Base-by-base conservation (phyloP, 2,113 vertebrate species). In the Mesembrinibis cayennensis region DNA sequence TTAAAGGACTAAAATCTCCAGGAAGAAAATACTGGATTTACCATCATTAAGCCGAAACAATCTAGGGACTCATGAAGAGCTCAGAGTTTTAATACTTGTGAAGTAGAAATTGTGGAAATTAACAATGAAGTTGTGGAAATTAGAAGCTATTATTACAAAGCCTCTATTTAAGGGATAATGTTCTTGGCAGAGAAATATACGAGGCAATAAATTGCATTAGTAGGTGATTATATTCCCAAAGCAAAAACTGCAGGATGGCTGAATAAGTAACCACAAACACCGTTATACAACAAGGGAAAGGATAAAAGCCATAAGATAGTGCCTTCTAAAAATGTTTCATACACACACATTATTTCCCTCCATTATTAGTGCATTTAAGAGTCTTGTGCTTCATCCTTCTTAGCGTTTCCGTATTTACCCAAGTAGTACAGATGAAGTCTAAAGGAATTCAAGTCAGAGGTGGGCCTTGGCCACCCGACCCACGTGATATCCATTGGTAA, bases 101-200 rank as follows among this genome's bases (percentile, higher is more conserved):
- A 96, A 73, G 89, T 40, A 93, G 62, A 87, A 88, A 73, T 29
- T 34, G 81, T 82, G 66, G 93, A 94, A 95, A 95, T 95, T 90
- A 94, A 79, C 93, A 95, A 93, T 66, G 53, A 95, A 95, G 74
- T 95, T 95, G 87, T 80, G 84, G 89, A 97, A 97, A 97, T 97
- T 70, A 95, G 82, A 90, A 70, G 89, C 71, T 96, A 91, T 94
- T 97, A 95, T 96, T 93, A 88, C 91, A 91, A 95, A 96, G 89
- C 84, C 84, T 88, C 87, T 96, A 91, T 80, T 97, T 96, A 96
- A 91, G 78, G 87, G 93, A 96, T 95, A 97, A 95, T 90, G 81
- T 93, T 97, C 95, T 96, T 97, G 96, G 97, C 96, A 94, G 71
- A 90, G 71, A 88, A 97, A 71, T 94, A 97, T 89, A 96, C 25